Conservation (phyloP, 2,113 vertebrate genomes). For the human region DNA sequence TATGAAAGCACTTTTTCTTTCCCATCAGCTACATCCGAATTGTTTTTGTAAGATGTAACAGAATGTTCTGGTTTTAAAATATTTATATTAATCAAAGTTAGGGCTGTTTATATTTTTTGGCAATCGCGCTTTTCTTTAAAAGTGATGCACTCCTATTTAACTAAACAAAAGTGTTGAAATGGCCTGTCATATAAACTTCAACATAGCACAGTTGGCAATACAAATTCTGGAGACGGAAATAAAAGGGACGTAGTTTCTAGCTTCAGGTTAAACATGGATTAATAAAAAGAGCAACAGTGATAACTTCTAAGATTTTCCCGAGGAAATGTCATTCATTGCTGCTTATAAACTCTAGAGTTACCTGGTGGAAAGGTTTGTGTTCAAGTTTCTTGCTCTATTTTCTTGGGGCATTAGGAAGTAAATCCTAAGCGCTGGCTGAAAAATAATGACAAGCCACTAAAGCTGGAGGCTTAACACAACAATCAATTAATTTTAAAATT, state of each 20-base stretch:
- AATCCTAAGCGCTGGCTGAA: neutral
- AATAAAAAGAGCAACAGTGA: conserved; percentile 24
- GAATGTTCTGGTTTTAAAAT: conserved; percentile 88
- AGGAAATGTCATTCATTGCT: conserved; percentile 56
- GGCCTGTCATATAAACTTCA: conserved; percentile 85
- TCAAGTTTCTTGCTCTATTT: conserved; percentile 37
- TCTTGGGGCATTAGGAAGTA: neutral
- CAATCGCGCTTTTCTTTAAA: conserved; percentile 86
- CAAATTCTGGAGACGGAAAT: conserved; percentile 65
- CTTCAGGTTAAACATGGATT: conserved; percentile 53
- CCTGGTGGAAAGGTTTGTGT: conserved; percentile 31
- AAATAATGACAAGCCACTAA: conserved; percentile 27
- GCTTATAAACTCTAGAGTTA: neutral
- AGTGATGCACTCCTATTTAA: conserved; percentile 87
- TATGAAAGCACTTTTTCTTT: conserved; percentile 77
- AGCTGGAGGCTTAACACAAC: conserved; percentile 15
- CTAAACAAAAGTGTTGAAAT: conserved; percentile 89
- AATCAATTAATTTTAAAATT: neutral
- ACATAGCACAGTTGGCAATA: conserved; percentile 81
- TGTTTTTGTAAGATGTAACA: conserved; percentile 85
- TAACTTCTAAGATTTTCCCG: conserved; percentile 44
- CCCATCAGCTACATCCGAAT: conserved; percentile 78
- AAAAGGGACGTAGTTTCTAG: conserved; percentile 10
- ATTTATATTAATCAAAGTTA: conserved; percentile 89
- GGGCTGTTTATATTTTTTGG: conserved; percentile 88